Conservation (phyloP, 2,888 invertebrate species). For the Perizoma affinitatum region DNA sequence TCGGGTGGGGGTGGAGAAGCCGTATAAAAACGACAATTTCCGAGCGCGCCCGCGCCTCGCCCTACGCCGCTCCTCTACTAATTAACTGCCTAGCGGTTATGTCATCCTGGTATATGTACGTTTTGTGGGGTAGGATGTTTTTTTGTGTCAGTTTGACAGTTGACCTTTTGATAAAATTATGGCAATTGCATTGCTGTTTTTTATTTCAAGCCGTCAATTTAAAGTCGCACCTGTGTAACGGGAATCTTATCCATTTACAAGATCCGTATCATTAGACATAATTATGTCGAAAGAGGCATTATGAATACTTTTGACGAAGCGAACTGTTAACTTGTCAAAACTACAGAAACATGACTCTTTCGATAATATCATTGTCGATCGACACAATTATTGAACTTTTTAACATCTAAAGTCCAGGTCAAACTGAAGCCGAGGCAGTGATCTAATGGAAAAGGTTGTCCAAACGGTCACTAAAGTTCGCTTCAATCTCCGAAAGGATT, state of each 20-base stretch:
- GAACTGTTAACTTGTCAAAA: too few species aligned
- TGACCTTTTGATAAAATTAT: slow-evolving; percentile 48
- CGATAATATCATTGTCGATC: too few species aligned
- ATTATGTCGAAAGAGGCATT: too few species aligned
- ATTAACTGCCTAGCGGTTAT: slow-evolving; percentile 82
- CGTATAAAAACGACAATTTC: slow-evolving; percentile 84
- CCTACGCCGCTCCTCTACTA: slow-evolving; percentile 76
- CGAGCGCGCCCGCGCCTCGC: slow-evolving; percentile 81
- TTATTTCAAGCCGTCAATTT: slow-evolving; percentile 22
- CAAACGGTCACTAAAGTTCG: too few species aligned
- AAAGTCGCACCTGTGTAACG: slow-evolving; percentile 13
- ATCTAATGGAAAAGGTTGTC: too few species aligned
- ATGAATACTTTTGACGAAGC: too few species aligned
- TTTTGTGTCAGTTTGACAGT: slow-evolving; percentile 54
- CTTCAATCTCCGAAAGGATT: too few species aligned
- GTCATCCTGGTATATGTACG: slow-evolving; percentile 81
- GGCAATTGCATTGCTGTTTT: slow-evolving; percentile 17
- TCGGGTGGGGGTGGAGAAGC: slow-evolving; percentile 67
- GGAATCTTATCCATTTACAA: neutral
- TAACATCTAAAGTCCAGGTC: too few species aligned
- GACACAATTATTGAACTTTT: too few species aligned
- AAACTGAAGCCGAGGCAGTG: too few species aligned
- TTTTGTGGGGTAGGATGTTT: slow-evolving; percentile 67
- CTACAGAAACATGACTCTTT: too few species aligned
- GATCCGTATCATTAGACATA: too few species aligned